Percentiles rank a stretch among this genome's conserved stretches.
These are phyloP conservation scores for Huso huso DNA, from an alignment of 2,797 vertebrate species.

Conservation along the genomic window DNA sequence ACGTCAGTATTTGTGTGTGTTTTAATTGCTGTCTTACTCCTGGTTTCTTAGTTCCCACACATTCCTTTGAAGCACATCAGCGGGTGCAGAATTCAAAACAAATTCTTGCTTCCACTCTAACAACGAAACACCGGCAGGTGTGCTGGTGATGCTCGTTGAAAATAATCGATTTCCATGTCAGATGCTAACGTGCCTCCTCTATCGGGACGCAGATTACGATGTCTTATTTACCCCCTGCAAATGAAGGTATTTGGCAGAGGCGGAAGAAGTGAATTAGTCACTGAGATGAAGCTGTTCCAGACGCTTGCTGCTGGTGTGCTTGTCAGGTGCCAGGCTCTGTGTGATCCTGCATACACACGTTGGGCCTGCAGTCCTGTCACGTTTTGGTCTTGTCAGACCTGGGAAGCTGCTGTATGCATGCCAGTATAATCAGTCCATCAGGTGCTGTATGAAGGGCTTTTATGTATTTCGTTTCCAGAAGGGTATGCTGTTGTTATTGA, in stretches of 20 bases:
- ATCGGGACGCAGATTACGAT: background rate
- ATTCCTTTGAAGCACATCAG: background rate
- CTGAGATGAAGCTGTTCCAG: background rate
- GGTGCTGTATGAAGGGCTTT: no score
- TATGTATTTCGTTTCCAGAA: no score
- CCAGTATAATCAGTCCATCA: conserved; percentile 25
- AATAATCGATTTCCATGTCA: background rate
- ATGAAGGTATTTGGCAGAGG: background rate
- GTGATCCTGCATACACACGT: background rate
- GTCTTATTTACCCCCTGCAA: background rate
- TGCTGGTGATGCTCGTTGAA: background rate
- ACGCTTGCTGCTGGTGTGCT: background rate
- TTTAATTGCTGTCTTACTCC: no score
- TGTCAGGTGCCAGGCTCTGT: background rate
- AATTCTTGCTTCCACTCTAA: background rate
- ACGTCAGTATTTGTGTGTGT: no score
- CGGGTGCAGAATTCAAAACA: background rate
- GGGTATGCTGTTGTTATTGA: no score
- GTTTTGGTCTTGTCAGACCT: background rate
- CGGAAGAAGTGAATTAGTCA: background rate
- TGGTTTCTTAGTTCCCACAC: no score
- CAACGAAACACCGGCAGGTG: background rate
- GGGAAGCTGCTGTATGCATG: no score
- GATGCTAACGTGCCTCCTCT: background rate
- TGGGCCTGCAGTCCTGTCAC: background rate